A percentile compares a stretch with the other conserved stretches of the same genome.
Conservation (phyloP, 2,797 vertebrate species). For the Gephyroberyx darwinii region DNA sequence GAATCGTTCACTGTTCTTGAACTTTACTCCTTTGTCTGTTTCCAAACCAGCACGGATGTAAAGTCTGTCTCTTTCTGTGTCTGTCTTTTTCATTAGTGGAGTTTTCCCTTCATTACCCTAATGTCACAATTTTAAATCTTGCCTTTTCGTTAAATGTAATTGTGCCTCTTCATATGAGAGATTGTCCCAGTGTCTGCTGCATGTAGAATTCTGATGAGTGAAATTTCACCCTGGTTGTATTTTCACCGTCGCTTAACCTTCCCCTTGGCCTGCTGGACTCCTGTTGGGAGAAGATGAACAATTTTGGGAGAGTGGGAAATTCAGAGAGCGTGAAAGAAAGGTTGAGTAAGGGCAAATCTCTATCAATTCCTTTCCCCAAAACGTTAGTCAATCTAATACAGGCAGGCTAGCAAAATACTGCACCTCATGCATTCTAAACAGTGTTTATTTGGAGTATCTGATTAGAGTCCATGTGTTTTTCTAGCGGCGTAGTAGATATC, state of each 20-base stretch:
- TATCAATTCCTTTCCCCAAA: conserved; percentile 29
- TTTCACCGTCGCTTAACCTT: conserved; percentile 54
- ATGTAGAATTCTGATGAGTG: conserved; percentile 54
- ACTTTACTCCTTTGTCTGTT: conserved; percentile 71
- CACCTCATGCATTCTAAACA: conserved; percentile 40
- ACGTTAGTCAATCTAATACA: conserved; percentile 31
- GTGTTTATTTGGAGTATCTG: conserved; percentile 51
- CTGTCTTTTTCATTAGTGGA: conserved; percentile 72
- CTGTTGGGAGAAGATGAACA: conserved; percentile 50
- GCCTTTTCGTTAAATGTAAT: conserved; percentile 69
- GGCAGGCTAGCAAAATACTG: conserved; percentile 9
- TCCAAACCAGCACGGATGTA: conserved; percentile 51
- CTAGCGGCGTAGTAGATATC: conserved; percentile 51
- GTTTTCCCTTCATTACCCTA: conserved; percentile 77
- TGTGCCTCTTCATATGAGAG: conserved; percentile 65
- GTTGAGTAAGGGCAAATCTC: conserved; percentile 38
- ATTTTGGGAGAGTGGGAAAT: conserved; percentile 39
- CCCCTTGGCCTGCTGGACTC: conserved; percentile 39
- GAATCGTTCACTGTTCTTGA: conserved; percentile 73
- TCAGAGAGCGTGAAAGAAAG: conserved; percentile 49
- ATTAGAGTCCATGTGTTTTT: conserved; percentile 64
- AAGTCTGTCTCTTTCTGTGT: conserved; percentile 45
- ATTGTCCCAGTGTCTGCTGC: conserved; percentile 58
- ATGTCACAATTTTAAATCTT: conserved; percentile 72
- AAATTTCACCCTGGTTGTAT: conserved; percentile 60